Conservation (phyloP, 2,888 invertebrate genomes). For the Ceramica pisi region DNA sequence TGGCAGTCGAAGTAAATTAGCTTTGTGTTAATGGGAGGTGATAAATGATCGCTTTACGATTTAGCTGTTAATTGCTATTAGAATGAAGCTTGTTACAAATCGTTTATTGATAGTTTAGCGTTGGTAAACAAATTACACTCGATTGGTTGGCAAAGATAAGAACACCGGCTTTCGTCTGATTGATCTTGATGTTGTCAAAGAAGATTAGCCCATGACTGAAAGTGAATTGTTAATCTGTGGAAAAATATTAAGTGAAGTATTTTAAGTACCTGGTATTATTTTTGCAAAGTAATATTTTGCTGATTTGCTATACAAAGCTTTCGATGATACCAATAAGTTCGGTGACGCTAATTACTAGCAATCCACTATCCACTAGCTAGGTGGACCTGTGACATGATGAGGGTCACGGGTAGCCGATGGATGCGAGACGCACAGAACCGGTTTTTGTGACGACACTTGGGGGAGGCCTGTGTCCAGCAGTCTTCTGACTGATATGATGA, state of each 20-base stretch:
- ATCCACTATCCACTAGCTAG: too few relatives aligned
- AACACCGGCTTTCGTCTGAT: background rate
- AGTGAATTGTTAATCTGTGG: background rate
- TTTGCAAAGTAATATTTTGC: background rate
- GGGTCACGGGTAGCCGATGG: too few relatives aligned
- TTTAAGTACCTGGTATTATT: background rate
- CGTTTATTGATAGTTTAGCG: slow-evolving; percentile 24
- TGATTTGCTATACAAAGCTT: background rate
- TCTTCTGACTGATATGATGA: too few relatives aligned
- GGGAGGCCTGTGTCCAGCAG: too few relatives aligned
- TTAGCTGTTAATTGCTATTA: slow-evolving; percentile 46
- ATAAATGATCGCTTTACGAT: slow-evolving; percentile 46
- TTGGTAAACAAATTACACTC: slow-evolving; percentile 18
- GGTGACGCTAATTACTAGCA: too few relatives aligned
- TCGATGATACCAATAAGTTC: background rate
- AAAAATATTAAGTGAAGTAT: background rate
- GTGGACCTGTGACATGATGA: too few relatives aligned
- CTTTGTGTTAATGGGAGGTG: slow-evolving; percentile 39
- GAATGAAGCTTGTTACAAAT: slow-evolving; percentile 35
- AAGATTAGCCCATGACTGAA: background rate
- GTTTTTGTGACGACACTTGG: too few relatives aligned
- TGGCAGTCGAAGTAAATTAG: slow-evolving; percentile 31
- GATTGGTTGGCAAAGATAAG: slow-evolving; percentile 9
- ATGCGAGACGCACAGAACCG: too few relatives aligned
- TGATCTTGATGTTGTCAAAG: background rate